Percentiles rank a stretch among this genome's conserved stretches.
phyloP scores from a whole-genome alignment of 2,797 vertebrate species.

The Coranthus polyacanthus region DNA sequence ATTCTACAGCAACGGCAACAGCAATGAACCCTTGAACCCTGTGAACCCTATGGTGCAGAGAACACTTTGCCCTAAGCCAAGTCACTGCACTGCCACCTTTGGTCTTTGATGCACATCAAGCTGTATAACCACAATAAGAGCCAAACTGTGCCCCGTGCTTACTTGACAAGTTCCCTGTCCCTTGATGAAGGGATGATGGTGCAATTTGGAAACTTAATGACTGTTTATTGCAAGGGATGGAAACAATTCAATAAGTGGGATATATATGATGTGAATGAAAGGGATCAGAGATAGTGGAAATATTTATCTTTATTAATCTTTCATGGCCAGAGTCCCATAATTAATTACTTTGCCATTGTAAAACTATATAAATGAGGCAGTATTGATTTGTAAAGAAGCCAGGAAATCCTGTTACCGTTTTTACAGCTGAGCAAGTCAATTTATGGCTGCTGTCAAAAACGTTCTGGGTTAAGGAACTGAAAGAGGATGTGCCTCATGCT shows the following conservation, averaged over 20 bases:
- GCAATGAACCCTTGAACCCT: slow-evolving; percentile 27
- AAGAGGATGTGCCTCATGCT: slow-evolving; percentile 19
- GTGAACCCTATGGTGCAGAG: slow-evolving; percentile 15
- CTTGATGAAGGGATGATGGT: slow-evolving; percentile 47
- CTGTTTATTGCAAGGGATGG: slow-evolving; percentile 56
- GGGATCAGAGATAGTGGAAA: slow-evolving; percentile 30
- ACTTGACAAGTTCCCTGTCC: slow-evolving; percentile 49
- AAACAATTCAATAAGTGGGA: slow-evolving; percentile 53
- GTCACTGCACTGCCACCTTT: slow-evolving; percentile 60
- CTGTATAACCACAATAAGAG: slow-evolving; percentile 27
- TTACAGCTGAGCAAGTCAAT: slow-evolving; percentile 32
- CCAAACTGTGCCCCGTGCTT: slow-evolving; percentile 49
- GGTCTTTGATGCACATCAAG: slow-evolving; percentile 31
- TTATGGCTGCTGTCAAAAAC: slow-evolving; percentile 32
- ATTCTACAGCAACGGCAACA: slow-evolving; percentile 9
- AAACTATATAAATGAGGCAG: slow-evolving; percentile 40
- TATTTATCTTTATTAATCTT: neutral
- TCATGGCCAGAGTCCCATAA: slow-evolving; percentile 49
- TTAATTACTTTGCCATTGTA: slow-evolving; percentile 64
- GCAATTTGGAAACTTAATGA: slow-evolving; percentile 42
- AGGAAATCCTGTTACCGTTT: slow-evolving; percentile 11
- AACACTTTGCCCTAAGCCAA: slow-evolving; percentile 59
- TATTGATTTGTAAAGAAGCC: slow-evolving; percentile 45
- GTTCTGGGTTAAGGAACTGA: slow-evolving; percentile 32
- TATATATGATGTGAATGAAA: slow-evolving; percentile 27